Evolutionary conservation across 2,797 vertebrate genomes (phyloP), one percentile per base, ranked within the genome.

Genomic region (Parotocinclus haroldoi): DNA sequence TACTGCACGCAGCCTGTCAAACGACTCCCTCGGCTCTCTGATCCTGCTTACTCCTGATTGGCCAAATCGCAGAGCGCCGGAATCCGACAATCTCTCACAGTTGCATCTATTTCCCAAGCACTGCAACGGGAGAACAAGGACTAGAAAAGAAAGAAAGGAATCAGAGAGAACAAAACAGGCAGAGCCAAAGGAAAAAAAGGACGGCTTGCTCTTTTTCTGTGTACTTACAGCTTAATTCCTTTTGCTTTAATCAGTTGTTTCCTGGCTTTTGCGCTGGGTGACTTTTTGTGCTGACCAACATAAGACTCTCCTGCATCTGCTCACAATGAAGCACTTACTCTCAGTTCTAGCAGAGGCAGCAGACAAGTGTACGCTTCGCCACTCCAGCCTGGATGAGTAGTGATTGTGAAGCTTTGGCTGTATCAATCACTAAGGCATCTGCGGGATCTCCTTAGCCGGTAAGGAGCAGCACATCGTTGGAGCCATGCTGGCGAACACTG

Each of bases 1-100:
- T 72, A 55, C 63, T 57, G 80, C 74, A 79, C 40, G 71, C 71
- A 79, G 69, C 74, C 68, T 78, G 74, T 81, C 80, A 73, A 72
- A 70, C 71, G 63, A 76, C 72, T 74, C 72, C 72, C 72, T 64
- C 68, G 52, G 81, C 74, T 49, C 63, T 71, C 73, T 72, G 61
- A 56, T 8, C 59, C 60, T 53, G 55, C 68, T 69, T 60, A 73
- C 69, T 76, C 71, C 76, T 78, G 76, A 80, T 83, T 79, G 81
- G 79, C 59, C 42, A 18, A 73, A 58, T 64, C 68, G 53, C 59
- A 62, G 58, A 54, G 54, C 18, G 68, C 69, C 44, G 56, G 76
- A 72, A 74, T 69, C 56, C 68, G 56, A 50, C 58, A 50, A 75
- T 64, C 66, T 68, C 55, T 48, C 66, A 0, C 72, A 69, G 75